These are phyloP conservation scores for Microcebus jonahi DNA, from an alignment of 2,113 vertebrate species.

Conservation along the genomic window DNA sequence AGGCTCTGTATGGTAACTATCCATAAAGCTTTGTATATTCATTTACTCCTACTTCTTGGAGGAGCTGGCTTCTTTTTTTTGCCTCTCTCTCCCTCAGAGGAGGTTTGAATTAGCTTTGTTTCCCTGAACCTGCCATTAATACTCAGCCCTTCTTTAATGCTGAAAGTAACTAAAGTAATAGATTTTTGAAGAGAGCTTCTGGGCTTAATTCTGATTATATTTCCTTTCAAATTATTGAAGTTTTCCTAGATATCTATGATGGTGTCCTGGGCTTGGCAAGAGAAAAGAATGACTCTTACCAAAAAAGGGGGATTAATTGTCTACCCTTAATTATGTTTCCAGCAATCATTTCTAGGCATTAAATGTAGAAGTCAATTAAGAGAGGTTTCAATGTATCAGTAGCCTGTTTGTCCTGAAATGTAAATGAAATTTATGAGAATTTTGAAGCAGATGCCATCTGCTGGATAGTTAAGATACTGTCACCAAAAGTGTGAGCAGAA, in stretches of 20 bases:
- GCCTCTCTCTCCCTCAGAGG: conserved; percentile 2
- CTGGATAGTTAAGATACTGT: conserved; percentile 79
- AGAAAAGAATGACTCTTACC: not conserved
- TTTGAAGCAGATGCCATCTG: conserved; percentile 86
- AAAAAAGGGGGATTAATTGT: conserved; percentile 1
- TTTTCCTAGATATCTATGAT: conserved; percentile 21
- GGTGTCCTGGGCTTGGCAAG: not conserved
- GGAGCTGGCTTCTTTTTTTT: not conserved
- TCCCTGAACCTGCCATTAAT: conserved; percentile 8
- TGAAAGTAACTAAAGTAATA: conserved; percentile 55
- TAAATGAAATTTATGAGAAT: conserved; percentile 71
- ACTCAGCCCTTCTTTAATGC: not conserved
- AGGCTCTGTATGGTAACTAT: not conserved
- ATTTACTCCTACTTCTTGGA: not conserved
- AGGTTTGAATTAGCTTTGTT: conserved; percentile 7
- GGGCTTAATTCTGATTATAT: conserved; percentile 50
- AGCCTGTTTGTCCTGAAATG: conserved; percentile 67
- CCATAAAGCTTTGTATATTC: not conserved
- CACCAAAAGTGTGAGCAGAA: conserved; percentile 46
- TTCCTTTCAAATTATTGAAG: conserved; percentile 54
- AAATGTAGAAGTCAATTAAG: conserved; percentile 33
- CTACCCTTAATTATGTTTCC: conserved; percentile 48
- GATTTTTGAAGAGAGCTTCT: conserved; percentile 21
- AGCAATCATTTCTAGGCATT: conserved; percentile 22
- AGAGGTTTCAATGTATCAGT: conserved; percentile 46